Evolutionary conservation across 2,888 invertebrate species (phyloP).

Genomic region (Meganola albula): DNA sequence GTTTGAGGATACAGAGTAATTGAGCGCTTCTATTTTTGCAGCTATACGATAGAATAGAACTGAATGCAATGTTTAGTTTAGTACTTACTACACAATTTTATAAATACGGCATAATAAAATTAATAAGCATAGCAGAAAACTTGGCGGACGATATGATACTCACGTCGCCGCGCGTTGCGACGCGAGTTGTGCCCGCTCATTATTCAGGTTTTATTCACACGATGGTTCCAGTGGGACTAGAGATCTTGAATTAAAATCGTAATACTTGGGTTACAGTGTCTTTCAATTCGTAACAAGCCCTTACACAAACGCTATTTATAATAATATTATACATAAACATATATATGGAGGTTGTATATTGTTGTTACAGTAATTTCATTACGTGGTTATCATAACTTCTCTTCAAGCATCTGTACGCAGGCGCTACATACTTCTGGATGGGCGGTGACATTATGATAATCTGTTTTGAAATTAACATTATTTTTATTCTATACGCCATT

Average conservation of each 20-base stretch:
- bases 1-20: slow-evolving; percentile 73
- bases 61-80: slow-evolving; percentile 73
- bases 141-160: slow-evolving; percentile 31
- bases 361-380: slow-evolving; percentile 78
- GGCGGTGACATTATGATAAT: slow-evolving; percentile 22
- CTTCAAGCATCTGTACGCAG: slow-evolving; percentile 62
- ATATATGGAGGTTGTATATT: slow-evolving; percentile 71
- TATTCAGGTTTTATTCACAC: slow-evolving; percentile 61
- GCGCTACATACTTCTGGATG: slow-evolving; percentile 31
- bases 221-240: slow-evolving; percentile 82
- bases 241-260: slow-evolving; percentile 80
- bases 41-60: slow-evolving; percentile 67
- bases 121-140: slow-evolving; percentile 69
- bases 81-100: slow-evolving; percentile 69
- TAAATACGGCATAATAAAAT: slow-evolving; percentile 69
- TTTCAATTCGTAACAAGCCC: slow-evolving; percentile 79
- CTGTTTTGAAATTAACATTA: slow-evolving; percentile 23
- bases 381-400: slow-evolving; percentile 73
- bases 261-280: slow-evolving; percentile 81
- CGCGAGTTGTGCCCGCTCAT: slow-evolving; percentile 33
- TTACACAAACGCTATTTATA: slow-evolving; percentile 80
- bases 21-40: slow-evolving; percentile 76
- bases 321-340: too few species aligned
- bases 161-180: slow-evolving; percentile 29
- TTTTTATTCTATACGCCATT: slow-evolving; percentile 34